These are phyloP conservation scores for Hydractinia symbiolongicarpus DNA, from an alignment of 30 jellyfish, hydroid and myxozoan species.

Conservation along the genomic window DNA sequence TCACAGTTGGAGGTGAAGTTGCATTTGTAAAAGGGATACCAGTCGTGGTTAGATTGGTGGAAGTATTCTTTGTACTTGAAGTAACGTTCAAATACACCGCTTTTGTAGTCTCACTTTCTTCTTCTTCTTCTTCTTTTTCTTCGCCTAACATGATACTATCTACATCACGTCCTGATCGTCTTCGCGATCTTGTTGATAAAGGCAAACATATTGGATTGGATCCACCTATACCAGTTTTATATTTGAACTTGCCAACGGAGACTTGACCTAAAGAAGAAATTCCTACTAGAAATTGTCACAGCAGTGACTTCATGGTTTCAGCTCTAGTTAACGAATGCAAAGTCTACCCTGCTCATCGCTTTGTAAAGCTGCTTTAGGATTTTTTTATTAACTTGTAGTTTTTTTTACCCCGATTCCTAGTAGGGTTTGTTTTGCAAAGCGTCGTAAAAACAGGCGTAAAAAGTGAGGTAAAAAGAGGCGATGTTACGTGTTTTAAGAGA, in stretches of 20 bases:
- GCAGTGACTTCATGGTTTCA: neutral
- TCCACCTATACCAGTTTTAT: slow-evolving; percentile 4
- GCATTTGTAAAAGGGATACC: neutral
- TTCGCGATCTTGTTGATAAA: neutral
- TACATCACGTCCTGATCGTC: neutral
- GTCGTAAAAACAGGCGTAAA: too few relatives aligned
- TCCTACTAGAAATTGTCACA: neutral
- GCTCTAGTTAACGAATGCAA: too few relatives aligned
- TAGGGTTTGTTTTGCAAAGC: too few relatives aligned
- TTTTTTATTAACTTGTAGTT: too few relatives aligned
- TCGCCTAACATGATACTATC: neutral
- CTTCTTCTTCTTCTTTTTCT: neutral
- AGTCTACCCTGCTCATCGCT: too few relatives aligned
- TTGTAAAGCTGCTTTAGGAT: too few relatives aligned
- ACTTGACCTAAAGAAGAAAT: neutral
- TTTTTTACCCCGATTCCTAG: too few relatives aligned
- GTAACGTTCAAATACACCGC: neutral
- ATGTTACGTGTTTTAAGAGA: too few relatives aligned
- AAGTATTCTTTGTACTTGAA: neutral
- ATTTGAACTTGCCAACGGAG: neutral
- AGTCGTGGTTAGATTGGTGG: slow-evolving; percentile 2
- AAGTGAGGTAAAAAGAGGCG: too few relatives aligned
- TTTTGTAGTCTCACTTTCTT: neutral
- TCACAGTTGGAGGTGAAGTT: neutral
- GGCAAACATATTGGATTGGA: slow-evolving; percentile 30